phyloP scores from a whole-genome alignment of 2,888 invertebrate species.

The Temnothorax rugatulus region DNA sequence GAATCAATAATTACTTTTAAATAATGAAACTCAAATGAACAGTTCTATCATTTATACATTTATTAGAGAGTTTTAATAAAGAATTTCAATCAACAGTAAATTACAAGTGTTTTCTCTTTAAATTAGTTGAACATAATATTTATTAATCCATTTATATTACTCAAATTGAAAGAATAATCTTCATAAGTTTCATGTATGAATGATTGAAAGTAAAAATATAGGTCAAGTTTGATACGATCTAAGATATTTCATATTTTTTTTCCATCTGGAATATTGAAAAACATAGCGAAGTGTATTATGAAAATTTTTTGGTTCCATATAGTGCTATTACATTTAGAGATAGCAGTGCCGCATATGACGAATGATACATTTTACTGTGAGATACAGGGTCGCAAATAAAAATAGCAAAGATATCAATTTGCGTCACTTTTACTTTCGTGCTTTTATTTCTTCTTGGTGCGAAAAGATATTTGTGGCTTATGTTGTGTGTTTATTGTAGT shows the following conservation, averaged over 20 bases:
- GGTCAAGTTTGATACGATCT: neutral
- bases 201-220: neutral
- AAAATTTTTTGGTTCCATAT: neutral
- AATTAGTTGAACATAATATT: neutral
- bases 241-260: neutral
- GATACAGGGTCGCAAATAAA: neutral
- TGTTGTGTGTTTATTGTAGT: neutral
- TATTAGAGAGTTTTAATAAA: neutral
- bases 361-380: conserved; percentile 16
- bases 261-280: conserved; percentile 16
- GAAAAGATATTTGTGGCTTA: neutral
- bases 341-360: neutral
- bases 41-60: neutral
- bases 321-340: neutral
- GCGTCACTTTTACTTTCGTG: conserved; percentile 2
- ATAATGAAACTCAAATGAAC: neutral
- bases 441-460: neutral
- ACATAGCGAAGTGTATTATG: neutral
- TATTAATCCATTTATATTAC: neutral
- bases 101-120: neutral
- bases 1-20: neutral
- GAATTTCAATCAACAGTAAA: neutral
- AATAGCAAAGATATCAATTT: conserved; percentile 14
- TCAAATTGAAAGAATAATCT: neutral
- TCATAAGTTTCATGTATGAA: neutral